Percentiles rank a stretch among this genome's conserved stretches.
These are phyloP conservation scores for Chlorodrepanis virens DNA, from an alignment of 2,113 vertebrate genomes.

Conservation along the genomic window DNA sequence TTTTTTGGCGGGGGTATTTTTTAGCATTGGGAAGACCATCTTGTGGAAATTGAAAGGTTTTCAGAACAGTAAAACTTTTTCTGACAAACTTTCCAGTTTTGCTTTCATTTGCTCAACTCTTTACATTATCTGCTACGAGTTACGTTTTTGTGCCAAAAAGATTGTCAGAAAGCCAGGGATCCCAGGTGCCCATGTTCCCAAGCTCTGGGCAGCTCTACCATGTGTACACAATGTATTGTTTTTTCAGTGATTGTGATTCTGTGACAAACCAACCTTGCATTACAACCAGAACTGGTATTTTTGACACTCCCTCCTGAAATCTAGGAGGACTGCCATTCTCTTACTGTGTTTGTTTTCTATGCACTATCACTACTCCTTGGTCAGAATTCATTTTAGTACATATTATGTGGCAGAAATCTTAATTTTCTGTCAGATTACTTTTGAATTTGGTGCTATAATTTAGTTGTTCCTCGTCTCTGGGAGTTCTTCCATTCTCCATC, in stretches of 20 bases:
- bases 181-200: background rate
- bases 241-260: background rate
- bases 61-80: background rate
- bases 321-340: background rate
- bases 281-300: background rate
- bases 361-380: background rate
- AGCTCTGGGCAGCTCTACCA: background rate
- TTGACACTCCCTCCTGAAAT: background rate
- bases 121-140: fast-evolving
- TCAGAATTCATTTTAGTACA: background rate
- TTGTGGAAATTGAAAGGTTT: background rate
- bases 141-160: background rate
- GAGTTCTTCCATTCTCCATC: background rate
- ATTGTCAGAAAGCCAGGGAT: background rate
- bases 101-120: background rate
- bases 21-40: too few species aligned
- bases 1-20: too few species aligned
- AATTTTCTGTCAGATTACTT: background rate
- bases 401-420: background rate
- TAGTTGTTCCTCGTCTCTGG: background rate
- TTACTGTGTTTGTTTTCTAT: background rate
- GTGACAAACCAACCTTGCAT: background rate
- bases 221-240: background rate
- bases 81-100: background rate
- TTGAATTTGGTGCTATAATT: background rate